Base-by-base conservation (phyloP, 1,140 invertebrate genomes). In the Diorhabda carinulata region DNA sequence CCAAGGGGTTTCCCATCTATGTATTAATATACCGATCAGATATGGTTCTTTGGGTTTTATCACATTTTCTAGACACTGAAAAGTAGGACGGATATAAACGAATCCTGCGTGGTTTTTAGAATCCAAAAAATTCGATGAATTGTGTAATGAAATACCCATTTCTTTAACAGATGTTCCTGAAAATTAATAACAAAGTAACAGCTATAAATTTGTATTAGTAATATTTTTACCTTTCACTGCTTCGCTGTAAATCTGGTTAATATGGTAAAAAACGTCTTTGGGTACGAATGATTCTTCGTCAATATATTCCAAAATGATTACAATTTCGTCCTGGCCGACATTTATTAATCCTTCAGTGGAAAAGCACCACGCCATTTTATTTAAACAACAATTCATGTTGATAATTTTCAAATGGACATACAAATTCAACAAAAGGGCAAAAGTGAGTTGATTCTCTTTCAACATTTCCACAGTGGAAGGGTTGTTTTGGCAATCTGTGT, bases 1-100 rank as follows among this genome's bases (percentile, higher is more conserved):
- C 93, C 93, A 94, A 2, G 92, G 92, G 40, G 90, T 90, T 83
- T 95, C 93, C 88, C 91, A 93, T n/a, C 88, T 90, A 77, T 95
- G 92, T 57, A 96, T 87, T 44, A 96, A 84, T 70, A 96, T 86
- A 2, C 88, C 93, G 72, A 96, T 87, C 25, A 96, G 80, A 80
- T 89, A 95, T 0, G 93, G 93, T 64, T 89, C 86, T 10, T 87
- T 83, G 2, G 94, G 94, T 63, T 93, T 80, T 67, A 88, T 82
- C 2, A 96, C 82, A 76, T 92, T 90, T 72, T 91, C 89, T 60
- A 95, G 82, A 82, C 93, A 95, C 75, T 96, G 93, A 80, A 93
- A 90, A 9, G 91, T 91, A 25, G 92, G 90, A 65, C 90, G 84
- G 66, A 96, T 89, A 74, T 91, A 96, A 1, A 96, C 83, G 81